These are phyloP conservation scores for Hydractinia echinata DNA, from an alignment of 30 jellyfish, hydroid and myxozoan species.

Conservation along the genomic window DNA sequence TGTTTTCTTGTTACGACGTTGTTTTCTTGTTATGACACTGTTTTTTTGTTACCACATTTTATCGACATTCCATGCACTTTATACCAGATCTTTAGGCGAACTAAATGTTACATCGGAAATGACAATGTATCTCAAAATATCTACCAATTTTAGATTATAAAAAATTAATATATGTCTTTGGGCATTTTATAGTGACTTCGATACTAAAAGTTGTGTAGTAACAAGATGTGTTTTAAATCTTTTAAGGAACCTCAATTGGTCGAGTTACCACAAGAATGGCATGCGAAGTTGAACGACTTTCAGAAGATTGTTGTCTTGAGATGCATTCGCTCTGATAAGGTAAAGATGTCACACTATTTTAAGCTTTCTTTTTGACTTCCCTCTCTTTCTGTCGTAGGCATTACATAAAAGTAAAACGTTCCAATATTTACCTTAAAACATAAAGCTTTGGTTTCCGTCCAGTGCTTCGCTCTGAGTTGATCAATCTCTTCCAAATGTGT, in stretches of 20 bases:
- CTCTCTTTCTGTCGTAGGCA: neutral
- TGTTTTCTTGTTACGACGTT: neutral
- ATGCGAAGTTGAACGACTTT: constrained; percentile 47
- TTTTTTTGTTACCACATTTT: no score
- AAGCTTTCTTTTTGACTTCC: neutral
- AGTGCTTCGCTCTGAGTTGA: neutral
- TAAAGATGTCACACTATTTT: neutral
- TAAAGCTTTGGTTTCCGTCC: neutral
- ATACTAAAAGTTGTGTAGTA: no score
- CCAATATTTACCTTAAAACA: neutral
- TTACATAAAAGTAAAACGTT: no score
- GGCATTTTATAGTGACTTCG: no score
- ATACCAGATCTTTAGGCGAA: no score
- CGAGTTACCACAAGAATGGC: constrained; percentile 87
- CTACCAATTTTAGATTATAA: no score
- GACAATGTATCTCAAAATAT: no score
- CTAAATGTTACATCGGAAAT: no score
- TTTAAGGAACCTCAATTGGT: constrained; percentile 87
- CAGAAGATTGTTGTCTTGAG: constrained; percentile 84
- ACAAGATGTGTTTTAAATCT: neutral
- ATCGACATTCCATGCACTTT: no score
- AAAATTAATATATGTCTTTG: no score
- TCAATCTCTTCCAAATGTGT: neutral
- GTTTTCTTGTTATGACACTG: no score
- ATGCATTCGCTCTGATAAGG: constrained; percentile 97